phyloP scores from a whole-genome alignment of 2,797 vertebrate genomes.

The Pipistrellus nathusii region DNA sequence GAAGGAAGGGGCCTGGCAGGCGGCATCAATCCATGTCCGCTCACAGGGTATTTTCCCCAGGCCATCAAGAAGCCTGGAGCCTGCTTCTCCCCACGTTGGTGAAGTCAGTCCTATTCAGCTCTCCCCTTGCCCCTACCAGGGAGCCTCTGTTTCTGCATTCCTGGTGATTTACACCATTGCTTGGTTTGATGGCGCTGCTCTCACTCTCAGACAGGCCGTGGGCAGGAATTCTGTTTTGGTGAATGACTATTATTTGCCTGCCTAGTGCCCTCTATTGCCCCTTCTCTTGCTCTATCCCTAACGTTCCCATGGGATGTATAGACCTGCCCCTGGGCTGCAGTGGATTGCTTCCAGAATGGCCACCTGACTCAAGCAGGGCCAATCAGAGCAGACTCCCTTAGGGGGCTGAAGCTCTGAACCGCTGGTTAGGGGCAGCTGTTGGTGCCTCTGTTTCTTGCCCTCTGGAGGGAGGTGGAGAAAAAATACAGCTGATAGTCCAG shows the following conservation, averaged over 20 bases:
- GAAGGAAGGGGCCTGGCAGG: neutral
- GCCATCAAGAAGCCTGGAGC: neutral
- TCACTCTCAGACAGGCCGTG: neutral
- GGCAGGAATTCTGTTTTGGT: neutral
- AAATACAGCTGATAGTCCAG: neutral
- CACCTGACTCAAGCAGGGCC: neutral
- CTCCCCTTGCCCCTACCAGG: neutral
- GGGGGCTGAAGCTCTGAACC: neutral
- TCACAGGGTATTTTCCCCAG: neutral
- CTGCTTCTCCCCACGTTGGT: neutral
- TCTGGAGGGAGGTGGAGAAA: neutral
- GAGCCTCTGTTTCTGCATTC: neutral
- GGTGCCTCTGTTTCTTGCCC: neutral
- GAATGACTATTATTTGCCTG: neutral
- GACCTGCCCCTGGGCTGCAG: neutral
- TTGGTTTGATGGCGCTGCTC: neutral
- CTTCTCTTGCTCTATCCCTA: neutral
- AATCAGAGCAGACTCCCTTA: neutral
- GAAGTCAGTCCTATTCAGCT: neutral
- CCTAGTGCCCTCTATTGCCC: neutral
- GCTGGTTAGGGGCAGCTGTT: neutral
- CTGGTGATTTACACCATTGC: neutral
- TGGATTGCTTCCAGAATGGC: neutral
- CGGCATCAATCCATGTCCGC: neutral
- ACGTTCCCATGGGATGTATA: neutral